Percentiles rank a stretch among this genome's conserved stretches.
These are phyloP conservation scores for Thysanoteuthis rhombus DNA, from an alignment of 2,888 invertebrate species.

Conservation along the genomic window DNA sequence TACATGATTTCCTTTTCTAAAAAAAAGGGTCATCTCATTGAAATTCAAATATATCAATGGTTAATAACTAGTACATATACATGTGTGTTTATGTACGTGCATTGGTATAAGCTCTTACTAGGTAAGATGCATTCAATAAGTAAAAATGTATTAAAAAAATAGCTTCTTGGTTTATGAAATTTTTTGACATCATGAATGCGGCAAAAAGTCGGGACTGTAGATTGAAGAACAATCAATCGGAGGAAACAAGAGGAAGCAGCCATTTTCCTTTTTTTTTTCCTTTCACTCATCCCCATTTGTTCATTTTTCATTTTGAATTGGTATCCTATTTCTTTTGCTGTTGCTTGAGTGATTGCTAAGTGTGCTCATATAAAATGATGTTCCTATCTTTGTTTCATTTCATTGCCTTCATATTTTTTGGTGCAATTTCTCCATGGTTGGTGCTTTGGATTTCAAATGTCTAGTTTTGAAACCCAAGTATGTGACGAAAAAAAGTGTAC, in stretches of 20 bases:
- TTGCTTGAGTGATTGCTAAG: neutral
- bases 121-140: no score
- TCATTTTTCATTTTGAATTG: neutral
- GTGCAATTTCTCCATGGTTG: neutral
- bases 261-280: neutral
- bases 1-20: no score
- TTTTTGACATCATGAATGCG: neutral
- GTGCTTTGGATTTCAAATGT: neutral
- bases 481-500: neutral
- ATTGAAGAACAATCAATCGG: neutral
- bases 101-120: no score
- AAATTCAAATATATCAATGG: no score
- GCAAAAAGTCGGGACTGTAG: neutral
- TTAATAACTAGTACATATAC: no score
- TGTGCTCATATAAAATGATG: neutral
- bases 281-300: neutral
- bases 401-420: neutral
- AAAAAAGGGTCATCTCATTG: no score
- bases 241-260: neutral
- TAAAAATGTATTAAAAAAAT: no score
- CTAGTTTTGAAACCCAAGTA: neutral
- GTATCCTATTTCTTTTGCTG: neutral
- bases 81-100: no score
- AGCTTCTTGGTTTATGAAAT: neutral
- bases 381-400: neutral